A percentile compares a stretch with the other conserved stretches of the same genome.
These are phyloP conservation scores for Andrena bicolor DNA, from an alignment of 2,888 invertebrate genomes.

Conservation along the genomic window DNA sequence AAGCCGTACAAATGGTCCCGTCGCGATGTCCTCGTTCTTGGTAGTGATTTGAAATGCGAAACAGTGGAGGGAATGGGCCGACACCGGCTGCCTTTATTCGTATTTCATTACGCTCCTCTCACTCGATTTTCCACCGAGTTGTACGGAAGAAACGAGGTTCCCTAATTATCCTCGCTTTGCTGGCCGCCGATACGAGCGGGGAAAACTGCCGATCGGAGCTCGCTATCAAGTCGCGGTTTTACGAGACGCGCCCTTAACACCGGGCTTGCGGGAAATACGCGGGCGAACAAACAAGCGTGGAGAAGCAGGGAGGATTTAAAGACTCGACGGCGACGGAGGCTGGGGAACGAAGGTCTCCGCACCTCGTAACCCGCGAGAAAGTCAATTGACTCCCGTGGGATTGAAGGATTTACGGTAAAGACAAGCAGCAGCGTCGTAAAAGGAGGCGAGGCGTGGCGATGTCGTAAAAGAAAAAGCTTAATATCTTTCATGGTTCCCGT, in stretches of 20 bases:
- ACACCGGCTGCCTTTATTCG: constrained; percentile 9
- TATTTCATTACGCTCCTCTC: not conserved
- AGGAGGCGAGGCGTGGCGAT: constrained; percentile 56
- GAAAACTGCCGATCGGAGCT: constrained; percentile 8
- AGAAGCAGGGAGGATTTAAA: constrained; percentile 25
- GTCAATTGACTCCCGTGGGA: constrained; percentile 76
- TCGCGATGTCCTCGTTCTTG: constrained; percentile 32
- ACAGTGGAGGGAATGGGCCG: constrained; percentile 1
- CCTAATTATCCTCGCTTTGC: not conserved
- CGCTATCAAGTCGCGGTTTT: constrained; percentile 5
- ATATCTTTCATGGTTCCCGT: constrained; percentile 70
- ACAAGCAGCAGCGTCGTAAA: constrained; percentile 73
- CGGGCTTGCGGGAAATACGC: not conserved
- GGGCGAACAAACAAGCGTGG: constrained; percentile 23
- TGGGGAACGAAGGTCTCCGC: constrained; percentile 47
- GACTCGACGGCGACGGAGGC: constrained; percentile 9
- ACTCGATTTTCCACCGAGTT: not conserved
- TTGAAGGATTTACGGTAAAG: constrained; percentile 77
- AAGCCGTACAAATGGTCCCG: constrained; percentile 59
- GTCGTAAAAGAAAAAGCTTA: constrained; percentile 76
- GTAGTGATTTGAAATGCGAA: constrained; percentile 60
- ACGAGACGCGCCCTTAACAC: constrained; percentile 19
- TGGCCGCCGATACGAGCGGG: not conserved
- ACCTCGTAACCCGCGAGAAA: constrained; percentile 72
- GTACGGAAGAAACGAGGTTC: constrained; percentile 2